phyloP scores from a whole-genome alignment of 2,888 invertebrate genomes.

The Petrolisthes cinctipes region DNA sequence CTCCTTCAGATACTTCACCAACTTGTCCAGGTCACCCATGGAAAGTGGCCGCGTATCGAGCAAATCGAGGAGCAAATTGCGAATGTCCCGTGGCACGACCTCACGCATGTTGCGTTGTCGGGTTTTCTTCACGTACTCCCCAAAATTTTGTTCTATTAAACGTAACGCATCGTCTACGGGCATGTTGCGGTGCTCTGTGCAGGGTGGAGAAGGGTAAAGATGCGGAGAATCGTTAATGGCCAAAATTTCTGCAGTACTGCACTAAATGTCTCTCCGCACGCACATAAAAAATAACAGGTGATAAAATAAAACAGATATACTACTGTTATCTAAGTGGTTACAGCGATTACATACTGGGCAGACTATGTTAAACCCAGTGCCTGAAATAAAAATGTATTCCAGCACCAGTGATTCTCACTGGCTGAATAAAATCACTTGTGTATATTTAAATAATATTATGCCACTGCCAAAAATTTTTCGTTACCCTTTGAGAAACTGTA shows the following conservation, averaged over 20 bases:
- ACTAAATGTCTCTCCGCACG: neutral
- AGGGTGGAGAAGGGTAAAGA: constrained; percentile 29
- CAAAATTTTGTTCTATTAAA: constrained; percentile 81
- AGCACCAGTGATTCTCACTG: too few relatives aligned
- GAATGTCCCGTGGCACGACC: constrained; percentile 63
- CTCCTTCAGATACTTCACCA: constrained; percentile 65
- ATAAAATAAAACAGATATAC: too few relatives aligned
- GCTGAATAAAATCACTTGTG: too few relatives aligned
- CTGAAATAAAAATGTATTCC: too few relatives aligned
- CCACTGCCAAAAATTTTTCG: too few relatives aligned
- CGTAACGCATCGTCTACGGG: constrained; percentile 90
- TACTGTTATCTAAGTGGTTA: too few relatives aligned
- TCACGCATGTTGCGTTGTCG: constrained; percentile 63
- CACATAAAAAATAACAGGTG: too few relatives aligned
- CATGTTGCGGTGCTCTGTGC: constrained; percentile 93
- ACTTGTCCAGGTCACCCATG: constrained; percentile 65
- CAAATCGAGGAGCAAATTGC: constrained; percentile 65
- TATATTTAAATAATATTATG: too few relatives aligned
- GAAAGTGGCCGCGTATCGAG: constrained; percentile 62
- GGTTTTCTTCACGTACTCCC: constrained; percentile 71
- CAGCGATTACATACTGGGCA: too few relatives aligned
- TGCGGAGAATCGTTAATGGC: neutral
- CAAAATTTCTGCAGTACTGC: neutral
- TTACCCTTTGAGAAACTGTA: too few relatives aligned
- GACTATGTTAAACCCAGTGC: too few relatives aligned